Conservation (phyloP, 2,113 vertebrate species). For the Oryzias curvinotus region DNA sequence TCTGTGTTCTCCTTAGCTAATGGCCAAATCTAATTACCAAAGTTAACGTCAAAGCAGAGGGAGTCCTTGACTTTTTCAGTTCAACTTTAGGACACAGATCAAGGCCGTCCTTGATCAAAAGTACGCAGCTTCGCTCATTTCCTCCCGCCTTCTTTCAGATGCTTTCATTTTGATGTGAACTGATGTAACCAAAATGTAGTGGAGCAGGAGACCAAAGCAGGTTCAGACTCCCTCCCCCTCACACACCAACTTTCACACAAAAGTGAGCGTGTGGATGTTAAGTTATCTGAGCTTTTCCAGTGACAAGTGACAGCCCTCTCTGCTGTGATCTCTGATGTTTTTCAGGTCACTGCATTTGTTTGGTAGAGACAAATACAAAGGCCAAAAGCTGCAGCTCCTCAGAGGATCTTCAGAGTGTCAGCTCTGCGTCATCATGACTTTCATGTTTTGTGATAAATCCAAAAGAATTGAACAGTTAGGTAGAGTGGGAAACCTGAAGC, state of each 20-base stretch:
- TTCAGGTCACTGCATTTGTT: constrained; percentile 3
- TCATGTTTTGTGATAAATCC: too few relatives aligned
- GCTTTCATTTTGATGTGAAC: constrained; percentile 40
- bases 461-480: too few relatives aligned
- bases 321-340: background rate
- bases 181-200: constrained; percentile 43
- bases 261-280: background rate
- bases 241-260: constrained; percentile 2
- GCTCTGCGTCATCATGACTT: too few relatives aligned
- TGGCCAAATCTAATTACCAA: too few relatives aligned
- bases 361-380: constrained; percentile 1
- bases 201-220: constrained; percentile 29
- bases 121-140: background rate
- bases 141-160: constrained; percentile 3
- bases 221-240: background rate
- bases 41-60: constrained; percentile 6
- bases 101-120: constrained; percentile 31
- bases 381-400: background rate
- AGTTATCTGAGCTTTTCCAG: constrained; percentile 6
- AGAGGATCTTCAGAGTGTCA: too few relatives aligned
- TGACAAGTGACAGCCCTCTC: constrained; percentile 3
- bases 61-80: constrained; percentile 1
- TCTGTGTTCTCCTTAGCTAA: too few relatives aligned
- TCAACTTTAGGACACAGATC: constrained; percentile 16
- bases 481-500: too few relatives aligned